These are phyloP conservation scores for Molossus alvarezi DNA, from an alignment of 2,797 vertebrate species.

Conservation along the genomic window DNA sequence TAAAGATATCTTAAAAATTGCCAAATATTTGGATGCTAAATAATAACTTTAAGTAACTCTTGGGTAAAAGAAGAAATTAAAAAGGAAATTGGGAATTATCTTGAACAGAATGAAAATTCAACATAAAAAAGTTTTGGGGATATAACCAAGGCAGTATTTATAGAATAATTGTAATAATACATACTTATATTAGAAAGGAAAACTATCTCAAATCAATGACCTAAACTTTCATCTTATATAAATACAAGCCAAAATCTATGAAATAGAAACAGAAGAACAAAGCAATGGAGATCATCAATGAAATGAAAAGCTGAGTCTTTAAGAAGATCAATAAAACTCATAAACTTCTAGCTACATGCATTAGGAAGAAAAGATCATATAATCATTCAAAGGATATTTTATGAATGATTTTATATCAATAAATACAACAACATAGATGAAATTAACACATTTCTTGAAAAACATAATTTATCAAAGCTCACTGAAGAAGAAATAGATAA, in stretches of 20 bases:
- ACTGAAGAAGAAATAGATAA: constrained; percentile 7
- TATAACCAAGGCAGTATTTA: not conserved
- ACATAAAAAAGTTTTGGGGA: not conserved
- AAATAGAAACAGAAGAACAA: constrained; percentile 25
- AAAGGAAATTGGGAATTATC: not conserved
- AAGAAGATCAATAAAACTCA: constrained; percentile 10
- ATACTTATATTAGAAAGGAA: not conserved
- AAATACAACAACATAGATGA: constrained; percentile 45
- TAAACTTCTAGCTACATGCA: not conserved
- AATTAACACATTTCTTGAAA: constrained; percentile 21
- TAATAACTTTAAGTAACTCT: not conserved
- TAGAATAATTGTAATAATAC: not conserved
- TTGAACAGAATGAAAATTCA: constrained; percentile 18
- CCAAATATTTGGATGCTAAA: constrained; percentile 24
- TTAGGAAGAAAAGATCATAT: not conserved
- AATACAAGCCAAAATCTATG: not conserved
- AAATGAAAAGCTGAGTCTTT: constrained; percentile 33
- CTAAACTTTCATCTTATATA: constrained; percentile 11
- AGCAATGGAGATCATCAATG: not conserved
- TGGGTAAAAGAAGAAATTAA: not conserved
- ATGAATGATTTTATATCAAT: not conserved
- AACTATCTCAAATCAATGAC: not conserved
- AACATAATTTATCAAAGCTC: not conserved
- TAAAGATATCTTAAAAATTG: not conserved
- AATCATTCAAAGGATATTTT: constrained; percentile 27